Base-by-base conservation (phyloP, 2,888 invertebrate genomes). In the Baccha elongata region DNA sequence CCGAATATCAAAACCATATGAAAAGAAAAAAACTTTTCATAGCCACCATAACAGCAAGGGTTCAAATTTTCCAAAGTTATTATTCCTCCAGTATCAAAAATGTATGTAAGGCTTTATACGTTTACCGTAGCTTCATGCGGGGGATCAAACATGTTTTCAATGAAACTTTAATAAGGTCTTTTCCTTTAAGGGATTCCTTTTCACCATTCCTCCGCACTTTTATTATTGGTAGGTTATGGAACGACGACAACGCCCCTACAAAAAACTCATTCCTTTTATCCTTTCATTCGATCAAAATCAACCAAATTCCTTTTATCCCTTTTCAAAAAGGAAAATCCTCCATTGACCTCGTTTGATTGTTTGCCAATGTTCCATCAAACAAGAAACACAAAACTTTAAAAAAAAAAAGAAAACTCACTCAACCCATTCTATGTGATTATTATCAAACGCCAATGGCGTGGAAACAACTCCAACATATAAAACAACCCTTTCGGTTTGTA, bases 391-490 rank as follows among this genome's bases (percentile, higher is more conserved):
- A 42, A n/a, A 53, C n/a, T 35, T 8, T 21, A 65, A 46, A 52
- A 46, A 42, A 23, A 26, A 21, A 40, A 37, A 15, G 11, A 23
- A 52, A 60, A 69, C 50, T 23, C 46, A 67, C 60, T 81, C 75
- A 53, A 69, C 46, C 46, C 37, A 58, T 52, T 69, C 65, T 53
- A 60, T 67, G 46, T 81, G 81, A 81, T 81, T 71, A 76, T 75
- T 71, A 81, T 81, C 71, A 71, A 81, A 60, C 58, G 75, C 80
- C 76, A 81, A 76, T 81, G 76, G 76, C 81, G 71, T 67, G 71
- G 81, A 81, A 81, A 75, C 69, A 80, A 46, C 69, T 80, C 64
- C 19, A 37, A 55, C 53, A 35, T 40, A 58, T 10, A 50, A 58
- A 71, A 72, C 60, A 76, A 72, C 75, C 71, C 71, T 58, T 81